Evolutionary conservation across 64 coral and sea anemone genomes (phyloP).

Genomic region (Stichodactyla mertensii): DNA sequence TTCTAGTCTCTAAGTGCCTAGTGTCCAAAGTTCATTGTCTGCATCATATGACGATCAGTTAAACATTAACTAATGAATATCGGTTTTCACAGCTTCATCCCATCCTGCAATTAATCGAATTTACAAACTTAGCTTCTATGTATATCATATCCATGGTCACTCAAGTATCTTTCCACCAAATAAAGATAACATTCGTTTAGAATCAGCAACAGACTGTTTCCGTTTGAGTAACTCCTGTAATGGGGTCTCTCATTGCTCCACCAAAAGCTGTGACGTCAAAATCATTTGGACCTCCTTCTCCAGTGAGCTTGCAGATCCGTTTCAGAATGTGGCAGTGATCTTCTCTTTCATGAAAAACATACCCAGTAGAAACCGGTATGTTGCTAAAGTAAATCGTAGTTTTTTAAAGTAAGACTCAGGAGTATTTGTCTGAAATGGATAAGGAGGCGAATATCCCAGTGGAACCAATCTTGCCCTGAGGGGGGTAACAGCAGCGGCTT

Average conservation of each 20-base stretch:
- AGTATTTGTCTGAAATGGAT: too few species aligned
- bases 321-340: conserved; percentile 65
- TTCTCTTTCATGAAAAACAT: conserved; percentile 34
- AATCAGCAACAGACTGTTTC: conserved; percentile 51
- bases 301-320: conserved; percentile 44
- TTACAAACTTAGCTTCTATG: conserved; percentile 28
- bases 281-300: conserved; percentile 43
- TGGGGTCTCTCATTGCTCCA: conserved; percentile 18
- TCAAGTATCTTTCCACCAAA: conserved; percentile 37
- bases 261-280: conserved; percentile 33
- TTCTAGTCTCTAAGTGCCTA: too few species aligned
- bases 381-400: too few species aligned
- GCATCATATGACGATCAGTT: too few species aligned
- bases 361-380: background rate
- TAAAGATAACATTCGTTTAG: conserved; percentile 46
- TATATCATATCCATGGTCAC: conserved; percentile 18
- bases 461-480: too few species aligned
- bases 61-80: too few species aligned
- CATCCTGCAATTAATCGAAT: conserved; percentile 42
- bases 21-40: too few species aligned
- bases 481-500: too few species aligned
- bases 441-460: too few species aligned
- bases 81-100: conserved; percentile 38
- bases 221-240: conserved; percentile 43
- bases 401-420: too few species aligned